Percentiles rank a stretch among this genome's conserved stretches.
Evolutionary conservation across 2,797 vertebrate genomes (phyloP).

Genomic region (Prionace glauca): DNA sequence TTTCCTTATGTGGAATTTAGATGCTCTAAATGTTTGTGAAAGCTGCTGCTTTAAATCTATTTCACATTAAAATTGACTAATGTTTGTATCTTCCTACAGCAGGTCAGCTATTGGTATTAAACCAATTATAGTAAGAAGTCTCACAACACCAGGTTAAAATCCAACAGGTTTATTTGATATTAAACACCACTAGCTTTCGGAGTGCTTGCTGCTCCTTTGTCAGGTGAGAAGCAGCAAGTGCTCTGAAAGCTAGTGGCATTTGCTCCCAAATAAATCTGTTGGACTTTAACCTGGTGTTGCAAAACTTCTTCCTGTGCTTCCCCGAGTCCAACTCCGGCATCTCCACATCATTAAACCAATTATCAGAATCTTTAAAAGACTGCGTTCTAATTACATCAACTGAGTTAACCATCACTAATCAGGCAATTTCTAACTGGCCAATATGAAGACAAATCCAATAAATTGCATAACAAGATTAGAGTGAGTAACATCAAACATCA

Average conservation of each 20-base stretch:
- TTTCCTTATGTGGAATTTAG: neutral
- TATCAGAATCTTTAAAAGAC: neutral
- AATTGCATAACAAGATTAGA: neutral
- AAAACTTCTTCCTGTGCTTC: too few species aligned
- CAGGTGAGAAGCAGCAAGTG: too few species aligned
- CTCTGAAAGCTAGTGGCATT: too few species aligned
- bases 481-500: neutral
- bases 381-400: neutral
- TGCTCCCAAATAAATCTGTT: too few species aligned
- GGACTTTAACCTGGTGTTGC: too few species aligned
- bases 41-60: neutral
- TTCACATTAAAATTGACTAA: neutral
- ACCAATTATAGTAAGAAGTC: neutral
- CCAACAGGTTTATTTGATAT: too few species aligned
- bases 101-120: neutral
- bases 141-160: too few species aligned
- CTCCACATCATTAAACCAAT: neutral
- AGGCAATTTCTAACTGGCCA: neutral
- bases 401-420: neutral
- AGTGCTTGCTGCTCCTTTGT: too few species aligned
- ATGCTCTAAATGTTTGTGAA: neutral
- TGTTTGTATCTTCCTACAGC: neutral
- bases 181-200: too few species aligned
- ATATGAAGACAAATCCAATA: neutral
- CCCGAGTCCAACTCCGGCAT: too few species aligned